Evolutionary conservation across 2,797 vertebrate species (phyloP).

Genomic region (Adelosebastes latens): DNA sequence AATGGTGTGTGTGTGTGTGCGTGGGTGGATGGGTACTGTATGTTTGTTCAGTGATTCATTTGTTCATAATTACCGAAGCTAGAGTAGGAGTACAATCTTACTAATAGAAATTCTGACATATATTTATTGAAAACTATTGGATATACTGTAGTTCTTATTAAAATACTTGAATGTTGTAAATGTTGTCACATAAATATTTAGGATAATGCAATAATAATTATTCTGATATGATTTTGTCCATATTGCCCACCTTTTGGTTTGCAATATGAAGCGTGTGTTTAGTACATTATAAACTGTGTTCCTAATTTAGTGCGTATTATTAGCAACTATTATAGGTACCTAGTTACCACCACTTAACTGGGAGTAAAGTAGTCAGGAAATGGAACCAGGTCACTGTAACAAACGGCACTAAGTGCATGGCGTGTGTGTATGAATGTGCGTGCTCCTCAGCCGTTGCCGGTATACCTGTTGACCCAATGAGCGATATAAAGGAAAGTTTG

Average conservation of each 20-base stretch:
- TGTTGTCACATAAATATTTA: background rate
- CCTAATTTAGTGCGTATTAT: background rate
- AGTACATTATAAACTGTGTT: background rate
- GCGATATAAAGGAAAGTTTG: background rate
- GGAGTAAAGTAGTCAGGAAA: background rate
- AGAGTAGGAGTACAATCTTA: constrained; percentile 1
- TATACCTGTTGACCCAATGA: background rate
- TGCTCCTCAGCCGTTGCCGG: background rate
- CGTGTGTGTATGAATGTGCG: background rate
- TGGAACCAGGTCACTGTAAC: background rate
- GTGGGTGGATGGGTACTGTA: background rate
- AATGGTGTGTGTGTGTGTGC: background rate
- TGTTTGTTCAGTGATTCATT: constrained; percentile 14
- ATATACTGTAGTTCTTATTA: background rate
- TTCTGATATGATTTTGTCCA: background rate
- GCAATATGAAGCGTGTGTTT: background rate
- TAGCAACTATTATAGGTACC: background rate
- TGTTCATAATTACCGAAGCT: constrained; percentile 17
- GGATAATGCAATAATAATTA: background rate
- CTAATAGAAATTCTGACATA: background rate
- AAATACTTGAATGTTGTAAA: background rate
- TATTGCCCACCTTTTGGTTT: background rate
- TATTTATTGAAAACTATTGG: background rate
- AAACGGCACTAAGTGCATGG: background rate
- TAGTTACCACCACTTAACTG: background rate